Evolutionary conservation across 2,888 invertebrate species (phyloP), one percentile per base, ranked within the genome.

Genomic region (Ormyrus thymus): DNA sequence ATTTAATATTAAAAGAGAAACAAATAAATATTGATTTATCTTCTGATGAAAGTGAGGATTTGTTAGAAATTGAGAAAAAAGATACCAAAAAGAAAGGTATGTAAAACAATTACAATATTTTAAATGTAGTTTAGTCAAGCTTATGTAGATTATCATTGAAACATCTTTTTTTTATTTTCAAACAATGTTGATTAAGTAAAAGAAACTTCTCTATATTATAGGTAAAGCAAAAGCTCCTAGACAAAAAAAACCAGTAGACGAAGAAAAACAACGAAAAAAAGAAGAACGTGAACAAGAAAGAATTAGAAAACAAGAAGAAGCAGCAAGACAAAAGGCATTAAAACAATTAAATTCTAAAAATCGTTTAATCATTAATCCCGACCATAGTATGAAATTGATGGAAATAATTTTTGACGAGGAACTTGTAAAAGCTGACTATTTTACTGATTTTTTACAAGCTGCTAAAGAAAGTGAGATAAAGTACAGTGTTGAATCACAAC

Each of bases 331-430:
- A 48, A 88, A 84, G 66, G 83, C 84, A 0, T 66, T 84, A 13
- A 87, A 84, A 73, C 51, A 82, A 62, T 79, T 86, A 15, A 82
- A 81, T n/a, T 70, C 55, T 6, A 84, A 84, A 74, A 84, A 84
- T 56, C 84, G 79, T 5, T 86, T 84, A 50, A 83, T 82, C 61
- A 78, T 84, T 29, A 86, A 87, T 69, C 86, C 87, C 2, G 86
- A 86, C 0, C 85, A 88, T 61, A 86, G 86, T 9, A 76, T 89
- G 61, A 88, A 87, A 80, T 85, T 84, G 46, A 85, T 89, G 68
- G 80, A 84, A 81, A 84, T 89, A 11, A 62, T 85, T 43, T 46
- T 89, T 4, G 89, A 89, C 62, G 71, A 83, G 64, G 76, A 72
- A 64, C 71, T 89, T 7, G 55, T 78, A 15, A 76, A 83, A 10